phyloP scores from a whole-genome alignment of 35 echinoderm and acorn worm genomes.

The Apostichopus japonicus region DNA sequence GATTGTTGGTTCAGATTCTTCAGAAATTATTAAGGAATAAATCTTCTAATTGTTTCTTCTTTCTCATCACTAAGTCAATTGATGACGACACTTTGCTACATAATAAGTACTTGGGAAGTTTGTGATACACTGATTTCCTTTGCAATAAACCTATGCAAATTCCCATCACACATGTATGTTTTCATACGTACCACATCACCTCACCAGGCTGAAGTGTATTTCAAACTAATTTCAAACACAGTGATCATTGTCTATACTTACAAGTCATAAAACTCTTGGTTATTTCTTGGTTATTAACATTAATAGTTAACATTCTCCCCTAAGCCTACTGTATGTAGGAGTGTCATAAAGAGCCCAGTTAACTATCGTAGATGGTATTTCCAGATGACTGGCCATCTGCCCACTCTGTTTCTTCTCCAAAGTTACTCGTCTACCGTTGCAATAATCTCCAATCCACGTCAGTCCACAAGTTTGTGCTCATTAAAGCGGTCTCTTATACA shows the following conservation, averaged over 20 bases:
- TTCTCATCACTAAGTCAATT: too few species aligned
- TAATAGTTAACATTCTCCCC: neutral
- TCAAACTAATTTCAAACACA: too few species aligned
- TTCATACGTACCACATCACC: neutral
- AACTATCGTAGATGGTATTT: neutral
- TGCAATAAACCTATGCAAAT: too few species aligned
- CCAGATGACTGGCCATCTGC: conserved; percentile 4
- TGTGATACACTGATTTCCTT: too few species aligned
- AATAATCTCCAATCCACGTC: neutral
- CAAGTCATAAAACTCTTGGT: neutral
- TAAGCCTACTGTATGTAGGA: neutral
- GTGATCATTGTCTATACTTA: neutral
- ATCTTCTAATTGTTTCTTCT: too few species aligned
- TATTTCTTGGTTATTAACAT: neutral
- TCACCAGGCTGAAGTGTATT: neutral
- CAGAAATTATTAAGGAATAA: too few species aligned
- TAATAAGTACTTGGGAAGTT: too few species aligned
- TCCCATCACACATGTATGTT: too few species aligned
- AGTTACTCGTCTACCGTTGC: neutral
- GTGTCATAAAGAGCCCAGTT: neutral
- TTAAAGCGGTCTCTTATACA: neutral
- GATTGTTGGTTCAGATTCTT: too few species aligned
- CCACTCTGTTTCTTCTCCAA: neutral
- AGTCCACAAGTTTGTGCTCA: neutral
- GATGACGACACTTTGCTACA: too few species aligned